Conservation (phyloP, 2,113 vertebrate species). For the Rhadina sibilatrix region DNA sequence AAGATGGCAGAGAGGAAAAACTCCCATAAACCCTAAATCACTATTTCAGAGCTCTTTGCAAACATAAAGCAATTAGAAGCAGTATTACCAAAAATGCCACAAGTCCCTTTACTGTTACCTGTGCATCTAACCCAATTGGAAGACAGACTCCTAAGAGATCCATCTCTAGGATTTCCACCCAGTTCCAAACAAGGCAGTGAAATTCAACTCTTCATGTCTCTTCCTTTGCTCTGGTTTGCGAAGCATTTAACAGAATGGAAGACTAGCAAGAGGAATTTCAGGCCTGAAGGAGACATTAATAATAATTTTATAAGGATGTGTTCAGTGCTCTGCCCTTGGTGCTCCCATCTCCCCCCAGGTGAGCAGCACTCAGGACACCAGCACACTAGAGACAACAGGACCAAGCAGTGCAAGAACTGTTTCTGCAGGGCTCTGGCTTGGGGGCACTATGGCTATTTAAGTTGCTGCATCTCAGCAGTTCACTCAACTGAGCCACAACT, state of each 20-base stretch:
- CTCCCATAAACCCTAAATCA: neutral
- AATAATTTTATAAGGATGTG: constrained; percentile 31
- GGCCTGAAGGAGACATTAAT: constrained; percentile 66
- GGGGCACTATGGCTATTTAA: neutral
- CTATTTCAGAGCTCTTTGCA: constrained; percentile 2
- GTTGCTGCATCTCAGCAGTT: neutral
- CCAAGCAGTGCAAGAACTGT: neutral
- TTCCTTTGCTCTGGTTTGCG: constrained; percentile 64
- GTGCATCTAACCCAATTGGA: constrained; percentile 60
- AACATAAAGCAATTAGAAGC: neutral
- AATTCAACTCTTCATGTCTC: constrained; percentile 68
- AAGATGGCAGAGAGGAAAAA: neutral
- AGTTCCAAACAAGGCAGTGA: constrained; percentile 67
- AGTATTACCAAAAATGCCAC: constrained; percentile 21
- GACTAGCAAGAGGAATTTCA: constrained; percentile 70
- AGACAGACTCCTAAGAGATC: constrained; percentile 67
- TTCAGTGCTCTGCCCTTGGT: neutral
- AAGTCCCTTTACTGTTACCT: constrained; percentile 60
- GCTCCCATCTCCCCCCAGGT: constrained; percentile 28
- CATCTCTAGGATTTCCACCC: constrained; percentile 67
- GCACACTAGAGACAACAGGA: neutral
- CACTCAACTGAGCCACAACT: neutral
- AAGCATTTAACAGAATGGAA: constrained; percentile 60
- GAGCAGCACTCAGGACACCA: neutral
- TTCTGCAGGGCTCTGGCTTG: neutral